These are phyloP conservation scores for Lathamus discolor DNA, from an alignment of 2,113 vertebrate genomes.

Conservation along the genomic window DNA sequence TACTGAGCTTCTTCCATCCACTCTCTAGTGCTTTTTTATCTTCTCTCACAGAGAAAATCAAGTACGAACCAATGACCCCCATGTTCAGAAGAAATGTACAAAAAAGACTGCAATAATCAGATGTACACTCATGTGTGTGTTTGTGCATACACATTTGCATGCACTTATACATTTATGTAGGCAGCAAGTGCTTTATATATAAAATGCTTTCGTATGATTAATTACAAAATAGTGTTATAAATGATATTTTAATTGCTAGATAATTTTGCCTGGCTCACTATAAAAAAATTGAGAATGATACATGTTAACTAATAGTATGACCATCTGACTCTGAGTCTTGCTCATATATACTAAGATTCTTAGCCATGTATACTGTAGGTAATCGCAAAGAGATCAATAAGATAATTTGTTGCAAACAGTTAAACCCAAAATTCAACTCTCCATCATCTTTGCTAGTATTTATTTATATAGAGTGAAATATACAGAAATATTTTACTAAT, in stretches of 20 bases:
- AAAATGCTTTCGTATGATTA: not conserved
- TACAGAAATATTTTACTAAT: not conserved
- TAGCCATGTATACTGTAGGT: not conserved
- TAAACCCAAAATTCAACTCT: not conserved
- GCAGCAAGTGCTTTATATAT: not conserved
- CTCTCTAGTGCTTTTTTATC: not conserved
- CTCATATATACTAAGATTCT: not conserved
- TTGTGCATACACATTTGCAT: fast-evolving
- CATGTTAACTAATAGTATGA: not conserved
- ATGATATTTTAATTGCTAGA: not conserved
- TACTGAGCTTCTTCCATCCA: not conserved
- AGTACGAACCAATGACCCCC: not conserved
- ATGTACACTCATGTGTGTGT: too few species aligned
- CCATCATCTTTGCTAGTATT: not conserved
- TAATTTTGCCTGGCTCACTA: not conserved
- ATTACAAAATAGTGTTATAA: not conserved
- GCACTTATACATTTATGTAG: not conserved
- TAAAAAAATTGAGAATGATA: not conserved
- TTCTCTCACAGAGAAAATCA: not conserved
- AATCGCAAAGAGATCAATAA: not conserved
- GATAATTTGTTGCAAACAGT: not conserved
- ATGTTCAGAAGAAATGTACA: not conserved
- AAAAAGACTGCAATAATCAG: not conserved
- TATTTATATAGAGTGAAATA: not conserved
- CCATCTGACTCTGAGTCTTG: not conserved